Evolutionary conservation across 2,888 invertebrate species (phyloP).

Genomic region (Pinctada fucata): DNA sequence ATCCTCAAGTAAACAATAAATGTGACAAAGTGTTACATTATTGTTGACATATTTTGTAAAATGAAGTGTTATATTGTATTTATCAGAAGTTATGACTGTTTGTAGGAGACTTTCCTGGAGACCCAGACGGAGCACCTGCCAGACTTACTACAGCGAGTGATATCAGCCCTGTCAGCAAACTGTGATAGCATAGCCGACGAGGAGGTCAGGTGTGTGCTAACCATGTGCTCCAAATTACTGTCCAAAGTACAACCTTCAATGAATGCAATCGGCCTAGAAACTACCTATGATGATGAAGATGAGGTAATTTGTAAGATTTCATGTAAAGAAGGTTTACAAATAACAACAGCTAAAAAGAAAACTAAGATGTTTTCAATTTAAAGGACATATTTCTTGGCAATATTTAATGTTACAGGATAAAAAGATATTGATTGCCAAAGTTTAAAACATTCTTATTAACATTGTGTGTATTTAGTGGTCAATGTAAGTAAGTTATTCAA

Average conservation of each 20-base stretch:
- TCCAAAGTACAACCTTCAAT: conserved; percentile 84
- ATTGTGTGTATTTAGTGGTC: too few species aligned
- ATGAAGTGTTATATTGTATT: too few species aligned
- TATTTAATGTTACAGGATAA: too few species aligned
- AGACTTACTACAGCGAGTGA: conserved; percentile 85
- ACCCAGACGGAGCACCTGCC: conserved; percentile 88
- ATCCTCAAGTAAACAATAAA: too few species aligned
- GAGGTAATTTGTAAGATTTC: conserved; percentile 17
- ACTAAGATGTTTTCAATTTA: too few species aligned
- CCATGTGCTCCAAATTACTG: conserved; percentile 85
- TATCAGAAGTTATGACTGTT: too few species aligned
- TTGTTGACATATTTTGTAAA: too few species aligned
- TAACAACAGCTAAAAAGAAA: background rate
- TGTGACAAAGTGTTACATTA: too few species aligned
- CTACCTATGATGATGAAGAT: conserved; percentile 15
- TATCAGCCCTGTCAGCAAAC: conserved; percentile 81
- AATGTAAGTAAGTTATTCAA: too few species aligned
- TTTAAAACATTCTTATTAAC: too few species aligned
- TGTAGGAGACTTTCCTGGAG: conserved; percentile 85
- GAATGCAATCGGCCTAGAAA: conserved; percentile 43
- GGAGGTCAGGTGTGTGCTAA: conserved; percentile 83
- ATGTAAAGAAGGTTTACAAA: background rate
- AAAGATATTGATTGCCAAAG: too few species aligned
- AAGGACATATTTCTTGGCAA: too few species aligned
- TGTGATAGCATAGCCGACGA: conserved; percentile 80